Evolutionary conservation across 2,888 invertebrate species (phyloP), one percentile per base, ranked within the genome.

Genomic region (Lucinisca nassula): DNA sequence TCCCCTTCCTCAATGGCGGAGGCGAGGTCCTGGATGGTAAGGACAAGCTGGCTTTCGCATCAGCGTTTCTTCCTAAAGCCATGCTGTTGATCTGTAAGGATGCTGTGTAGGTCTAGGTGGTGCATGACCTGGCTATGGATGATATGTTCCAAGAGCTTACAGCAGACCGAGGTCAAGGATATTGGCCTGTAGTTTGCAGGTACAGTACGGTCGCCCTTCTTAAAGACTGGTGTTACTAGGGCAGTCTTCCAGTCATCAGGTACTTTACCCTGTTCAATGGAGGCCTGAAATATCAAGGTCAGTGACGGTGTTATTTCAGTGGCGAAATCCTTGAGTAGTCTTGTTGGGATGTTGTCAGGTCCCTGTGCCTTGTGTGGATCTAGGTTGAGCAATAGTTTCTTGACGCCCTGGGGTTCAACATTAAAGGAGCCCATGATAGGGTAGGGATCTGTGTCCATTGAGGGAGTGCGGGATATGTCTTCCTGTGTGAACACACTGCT

Each of bases 221-320:
- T 82, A 79, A 82, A 85, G 12, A 78, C 81, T 38, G 73, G 82
- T 1, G 82, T 79, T 14, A 85, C 82, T 49, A 49, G 80, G 8
- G 84, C 85, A 3, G 45, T 14, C 55, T 83, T 87, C 70, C 82
- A 75, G 24, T 87, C 87, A 30, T 81, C 45, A 21, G 87, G 85
- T 0, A 87, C 79, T 45, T 0, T 74, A 21, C 72, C 40, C 30
- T 75, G 55, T 40, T 81, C 74, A 24, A 81, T 12, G 10, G 81
- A 81, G 32, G 61, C 32, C 61, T 74, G 74, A 38, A 81, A 81
- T 38, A 78, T 27, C 6, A 45, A 8, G 12, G 45, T 30, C n/a
- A 14, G 24, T 24, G 21, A 3, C 8, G 70, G 77, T 27, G 83
- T 4, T 4, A 79, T n/a, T 24, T 79, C 55, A 32, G 30, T 8